Conservation (phyloP, 2,113 vertebrate genomes). For the Puntigrus tetrazona region DNA sequence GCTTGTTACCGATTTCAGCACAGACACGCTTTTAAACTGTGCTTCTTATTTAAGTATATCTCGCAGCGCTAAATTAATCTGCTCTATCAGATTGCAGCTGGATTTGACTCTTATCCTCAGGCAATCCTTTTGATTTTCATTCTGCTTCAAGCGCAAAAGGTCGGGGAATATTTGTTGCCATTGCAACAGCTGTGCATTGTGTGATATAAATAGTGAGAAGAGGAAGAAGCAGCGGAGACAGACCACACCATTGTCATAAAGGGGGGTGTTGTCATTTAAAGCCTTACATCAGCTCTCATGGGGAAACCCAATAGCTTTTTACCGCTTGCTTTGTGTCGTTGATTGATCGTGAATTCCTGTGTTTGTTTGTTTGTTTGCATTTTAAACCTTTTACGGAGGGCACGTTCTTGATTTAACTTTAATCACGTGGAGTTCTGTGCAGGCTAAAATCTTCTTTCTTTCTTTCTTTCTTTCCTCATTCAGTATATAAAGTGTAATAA, state of each 20-base stretch:
- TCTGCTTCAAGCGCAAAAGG: conserved; percentile 21
- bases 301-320: not conserved
- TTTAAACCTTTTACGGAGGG: not conserved
- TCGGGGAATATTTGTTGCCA: not conserved
- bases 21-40: not conserved
- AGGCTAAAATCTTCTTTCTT: not conserved
- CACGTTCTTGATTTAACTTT: not conserved
- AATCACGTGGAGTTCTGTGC: not conserved
- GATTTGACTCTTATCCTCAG: conserved; percentile 31
- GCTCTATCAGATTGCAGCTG: conserved; percentile 29
- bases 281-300: not conserved
- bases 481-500: not conserved
- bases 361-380: not conserved
- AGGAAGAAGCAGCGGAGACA: not conserved
- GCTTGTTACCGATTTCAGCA: not conserved
- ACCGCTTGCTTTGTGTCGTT: not conserved
- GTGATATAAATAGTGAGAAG: conserved; percentile 10
- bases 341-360: not conserved
- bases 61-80: conserved; percentile 27
- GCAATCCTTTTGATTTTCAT: conserved; percentile 25
- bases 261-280: not conserved
- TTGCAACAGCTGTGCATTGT: conserved; percentile 25
- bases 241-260: not conserved
- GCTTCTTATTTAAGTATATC: not conserved
- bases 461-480: no score